Evolutionary conservation across 92 coral and sea anemone species (phyloP).

Genomic region (Epizoanthus fatuus): DNA sequence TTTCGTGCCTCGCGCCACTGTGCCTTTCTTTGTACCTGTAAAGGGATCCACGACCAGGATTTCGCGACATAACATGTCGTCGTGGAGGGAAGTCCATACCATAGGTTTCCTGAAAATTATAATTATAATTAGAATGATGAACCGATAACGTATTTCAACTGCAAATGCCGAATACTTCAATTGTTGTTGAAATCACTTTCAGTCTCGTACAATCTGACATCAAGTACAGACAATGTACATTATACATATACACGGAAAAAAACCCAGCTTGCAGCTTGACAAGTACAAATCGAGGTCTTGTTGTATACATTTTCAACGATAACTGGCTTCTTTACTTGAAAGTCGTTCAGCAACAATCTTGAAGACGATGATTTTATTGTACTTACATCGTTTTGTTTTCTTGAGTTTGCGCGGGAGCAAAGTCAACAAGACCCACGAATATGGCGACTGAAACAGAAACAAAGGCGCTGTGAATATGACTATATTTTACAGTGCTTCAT

Average conservation of each 20-base stretch:
- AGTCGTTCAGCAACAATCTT: background rate
- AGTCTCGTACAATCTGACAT: slow-evolving; percentile 6
- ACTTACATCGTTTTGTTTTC: background rate
- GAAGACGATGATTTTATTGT: background rate
- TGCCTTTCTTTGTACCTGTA: slow-evolving; percentile 64
- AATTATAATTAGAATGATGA: slow-evolving; percentile 10
- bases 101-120: slow-evolving; percentile 57
- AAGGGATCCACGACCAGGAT: slow-evolving; percentile 60
- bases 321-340: background rate
- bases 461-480: too few relatives aligned
- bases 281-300: background rate
- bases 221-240: background rate
- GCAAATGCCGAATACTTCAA: background rate
- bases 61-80: slow-evolving; percentile 58
- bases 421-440: too few relatives aligned
- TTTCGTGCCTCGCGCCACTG: slow-evolving; percentile 54
- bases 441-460: too few relatives aligned
- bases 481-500: too few relatives aligned
- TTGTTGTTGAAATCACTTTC: slow-evolving; percentile 10
- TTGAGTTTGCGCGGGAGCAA: too few relatives aligned
- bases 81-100: slow-evolving; percentile 54
- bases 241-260: background rate
- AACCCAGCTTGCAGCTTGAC: background rate
- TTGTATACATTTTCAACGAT: background rate
- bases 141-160: slow-evolving; percentile 7